These are phyloP conservation scores for Aix galericulata DNA, from an alignment of 2,113 vertebrate genomes.

Conservation along the genomic window DNA sequence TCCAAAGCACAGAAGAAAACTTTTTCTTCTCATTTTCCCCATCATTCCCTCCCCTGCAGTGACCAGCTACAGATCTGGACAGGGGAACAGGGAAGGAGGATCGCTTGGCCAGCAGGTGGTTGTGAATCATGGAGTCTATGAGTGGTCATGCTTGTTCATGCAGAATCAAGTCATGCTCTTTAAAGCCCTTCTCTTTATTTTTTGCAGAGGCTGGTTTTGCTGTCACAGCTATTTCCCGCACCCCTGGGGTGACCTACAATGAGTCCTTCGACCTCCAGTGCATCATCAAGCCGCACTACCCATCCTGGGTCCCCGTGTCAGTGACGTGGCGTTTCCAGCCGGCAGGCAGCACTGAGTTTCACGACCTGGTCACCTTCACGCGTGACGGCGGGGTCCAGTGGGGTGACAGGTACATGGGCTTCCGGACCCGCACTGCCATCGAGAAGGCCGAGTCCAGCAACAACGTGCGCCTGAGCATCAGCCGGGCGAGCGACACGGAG, in stretches of 20 bases:
- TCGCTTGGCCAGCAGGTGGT: neutral
- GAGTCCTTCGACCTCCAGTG: conserved; percentile 96
- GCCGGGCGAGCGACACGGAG: conserved; percentile 88
- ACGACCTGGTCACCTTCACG: conserved; percentile 93
- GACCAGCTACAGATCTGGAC: neutral
- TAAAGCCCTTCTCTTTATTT: neutral
- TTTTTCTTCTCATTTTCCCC: neutral
- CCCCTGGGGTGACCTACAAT: conserved; percentile 88
- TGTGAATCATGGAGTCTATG: accelerated
- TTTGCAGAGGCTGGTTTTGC: conserved; percentile 89
- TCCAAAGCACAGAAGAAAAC: accelerated
- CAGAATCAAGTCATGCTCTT: neutral
- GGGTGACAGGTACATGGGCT: conserved; percentile 83
- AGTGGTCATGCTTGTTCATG: neutral
- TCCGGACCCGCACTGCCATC: conserved; percentile 90
- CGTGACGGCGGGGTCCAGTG: conserved; percentile 92
- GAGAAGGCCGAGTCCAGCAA: conserved; percentile 92
- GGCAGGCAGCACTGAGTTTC: conserved; percentile 78
- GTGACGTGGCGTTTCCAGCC: conserved; percentile 97
- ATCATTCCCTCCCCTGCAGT: neutral
- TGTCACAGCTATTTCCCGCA: conserved; percentile 94
- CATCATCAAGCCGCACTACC: conserved; percentile 94
- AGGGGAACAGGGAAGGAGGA: neutral
- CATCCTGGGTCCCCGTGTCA: conserved; percentile 85
- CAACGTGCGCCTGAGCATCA: conserved; percentile 92